Conservation (phyloP, 2,888 invertebrate species). For the Lasioglossum leucozonium region DNA sequence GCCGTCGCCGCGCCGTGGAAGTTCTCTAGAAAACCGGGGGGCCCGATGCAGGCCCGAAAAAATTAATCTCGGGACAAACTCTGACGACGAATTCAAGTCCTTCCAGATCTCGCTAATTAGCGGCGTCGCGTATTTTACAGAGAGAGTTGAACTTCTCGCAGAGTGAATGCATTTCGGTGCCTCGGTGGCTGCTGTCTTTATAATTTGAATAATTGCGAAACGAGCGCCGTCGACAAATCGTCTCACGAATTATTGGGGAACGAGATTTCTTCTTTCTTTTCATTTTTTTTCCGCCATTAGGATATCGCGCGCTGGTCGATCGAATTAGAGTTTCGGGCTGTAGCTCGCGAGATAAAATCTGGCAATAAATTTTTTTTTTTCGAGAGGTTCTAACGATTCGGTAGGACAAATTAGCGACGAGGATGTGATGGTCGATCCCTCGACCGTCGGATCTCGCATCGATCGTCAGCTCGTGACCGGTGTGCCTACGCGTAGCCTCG, state of each 20-base stretch:
- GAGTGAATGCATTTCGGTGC: not conserved
- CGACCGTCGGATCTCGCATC: not conserved
- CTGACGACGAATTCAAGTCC: not conserved
- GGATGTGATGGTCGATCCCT: constrained; percentile 4
- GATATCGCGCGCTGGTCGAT: no score
- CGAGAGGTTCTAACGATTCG: not conserved
- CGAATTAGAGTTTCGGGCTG: not conserved
- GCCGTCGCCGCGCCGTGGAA: not conserved
- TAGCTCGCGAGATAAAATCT: not conserved
- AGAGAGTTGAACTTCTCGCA: not conserved
- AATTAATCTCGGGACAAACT: not conserved
- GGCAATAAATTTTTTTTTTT: not conserved
- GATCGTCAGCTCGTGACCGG: constrained; percentile 13
- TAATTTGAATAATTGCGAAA: not conserved
- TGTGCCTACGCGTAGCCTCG: constrained; percentile 70
- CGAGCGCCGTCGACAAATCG: not conserved
- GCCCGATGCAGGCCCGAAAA: not conserved
- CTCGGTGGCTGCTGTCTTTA: no score
- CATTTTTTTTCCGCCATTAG: no score
- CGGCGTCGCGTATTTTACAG: not conserved
- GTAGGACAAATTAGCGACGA: not conserved
- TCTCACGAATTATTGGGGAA: not conserved
- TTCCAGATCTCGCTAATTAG: not conserved
- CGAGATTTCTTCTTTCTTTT: not conserved
- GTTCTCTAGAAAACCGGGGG: not conserved